Evolutionary conservation across 2,113 vertebrate species (phyloP).

Genomic region (Dipodomys stephensi): DNA sequence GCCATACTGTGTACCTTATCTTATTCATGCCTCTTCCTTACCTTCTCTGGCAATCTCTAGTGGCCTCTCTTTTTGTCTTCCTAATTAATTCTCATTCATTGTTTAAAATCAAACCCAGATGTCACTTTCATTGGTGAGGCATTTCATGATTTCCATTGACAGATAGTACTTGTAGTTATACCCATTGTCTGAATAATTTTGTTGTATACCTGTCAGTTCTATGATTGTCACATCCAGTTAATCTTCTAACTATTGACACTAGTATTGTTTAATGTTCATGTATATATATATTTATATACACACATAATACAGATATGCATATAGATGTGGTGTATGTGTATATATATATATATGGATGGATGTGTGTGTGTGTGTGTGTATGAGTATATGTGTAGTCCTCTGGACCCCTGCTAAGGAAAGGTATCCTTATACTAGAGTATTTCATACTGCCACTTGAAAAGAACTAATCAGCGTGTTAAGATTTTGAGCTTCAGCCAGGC

Average conservation of each 20-base stretch:
- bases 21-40: neutral
- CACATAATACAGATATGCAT: neutral
- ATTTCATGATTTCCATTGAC: neutral
- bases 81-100: neutral
- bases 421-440: neutral
- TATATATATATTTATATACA: neutral
- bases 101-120: conserved; percentile 11
- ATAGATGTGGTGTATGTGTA: accelerated
- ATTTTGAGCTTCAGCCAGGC: neutral
- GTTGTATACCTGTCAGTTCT: neutral
- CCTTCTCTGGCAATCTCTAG: neutral
- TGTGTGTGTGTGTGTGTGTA: neutral
- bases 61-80: neutral
- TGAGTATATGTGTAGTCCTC: neutral
- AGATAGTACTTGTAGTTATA: neutral
- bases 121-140: neutral
- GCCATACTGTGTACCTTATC: neutral
- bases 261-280: neutral
- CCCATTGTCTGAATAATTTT: neutral
- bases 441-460: neutral
- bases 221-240: neutral
- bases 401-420: neutral
- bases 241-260: neutral
- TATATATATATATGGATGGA: neutral
- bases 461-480: neutral